Evolutionary conservation across 2,797 vertebrate genomes (phyloP), one percentile per base, ranked within the genome.

Genomic region (Geotrypetes seraphini): DNA sequence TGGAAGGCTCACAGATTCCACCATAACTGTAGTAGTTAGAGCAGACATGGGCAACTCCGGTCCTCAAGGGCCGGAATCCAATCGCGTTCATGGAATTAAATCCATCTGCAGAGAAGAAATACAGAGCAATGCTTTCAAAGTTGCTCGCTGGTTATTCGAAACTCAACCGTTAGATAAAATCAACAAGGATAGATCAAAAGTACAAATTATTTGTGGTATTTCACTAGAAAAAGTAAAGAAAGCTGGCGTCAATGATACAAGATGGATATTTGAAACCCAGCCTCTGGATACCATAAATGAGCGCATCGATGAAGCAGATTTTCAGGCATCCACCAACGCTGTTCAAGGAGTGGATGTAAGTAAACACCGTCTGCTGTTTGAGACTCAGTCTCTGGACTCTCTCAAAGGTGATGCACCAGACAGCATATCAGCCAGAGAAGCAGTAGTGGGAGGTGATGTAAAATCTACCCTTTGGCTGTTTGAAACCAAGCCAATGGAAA

Each of bases 191-290:
- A 60, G 52, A 12, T 79, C 88, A 31, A 81, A 70, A 44, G 80
- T 96, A 33, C 83, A 89, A 50, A 85, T 96, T 11, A 91, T 96
- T 40, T 78, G 85, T 14, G 93, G 93, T 1, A 94, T 97, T 62
- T 97, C 93, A 3, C 30, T 96, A 41, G 92, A 96, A 63, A 92
- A 95, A 55, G 83, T 68, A 7, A 71, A 78, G 12, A 72, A 47
- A 49, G 86, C 85, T 0, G 85, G 88, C 6, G 82, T 96, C 36
- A 90, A 88, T 2, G 81, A 74, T 1, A 83, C 89, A 2, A 87
- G 79, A 50, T 96, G 91, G 93, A 83, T 97, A 80, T 97, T 97
- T 66, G 93, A 97, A 78, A 96, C 92, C 6, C 92, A 96, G 57
- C 79, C 86, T 5, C 72, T 97, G 34, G 85, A 88, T 16, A 73